Conservation (phyloP, 2,113 vertebrate genomes). For the Zootoca vivipara region DNA sequence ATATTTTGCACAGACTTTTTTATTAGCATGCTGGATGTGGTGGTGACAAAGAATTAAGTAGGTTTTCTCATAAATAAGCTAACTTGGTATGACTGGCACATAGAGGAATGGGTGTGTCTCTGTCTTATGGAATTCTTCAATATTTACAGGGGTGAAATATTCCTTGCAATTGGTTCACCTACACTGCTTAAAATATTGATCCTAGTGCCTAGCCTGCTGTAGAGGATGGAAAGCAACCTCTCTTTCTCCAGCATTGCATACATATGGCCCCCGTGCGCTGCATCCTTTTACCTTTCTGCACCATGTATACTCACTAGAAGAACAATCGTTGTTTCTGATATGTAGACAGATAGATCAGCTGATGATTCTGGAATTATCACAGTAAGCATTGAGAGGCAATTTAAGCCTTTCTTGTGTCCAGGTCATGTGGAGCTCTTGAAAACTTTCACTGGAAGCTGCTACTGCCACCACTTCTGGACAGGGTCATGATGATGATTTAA, state of each 20-base stretch:
- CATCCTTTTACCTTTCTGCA: neutral
- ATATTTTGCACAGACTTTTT: constrained; percentile 23
- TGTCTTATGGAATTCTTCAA: neutral
- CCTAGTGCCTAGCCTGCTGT: neutral
- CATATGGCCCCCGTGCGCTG: neutral
- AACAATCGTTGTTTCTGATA: neutral
- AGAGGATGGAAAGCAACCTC: neutral
- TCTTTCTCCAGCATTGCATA: neutral
- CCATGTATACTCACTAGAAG: neutral
- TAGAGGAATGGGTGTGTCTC: neutral
- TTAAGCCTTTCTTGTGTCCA: neutral
- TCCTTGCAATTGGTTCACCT: neutral
- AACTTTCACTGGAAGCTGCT: no score
- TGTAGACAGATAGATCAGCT: neutral
- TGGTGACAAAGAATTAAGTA: constrained; percentile 21
- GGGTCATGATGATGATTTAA: no score
- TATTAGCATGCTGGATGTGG: constrained; percentile 4
- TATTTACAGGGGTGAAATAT: neutral
- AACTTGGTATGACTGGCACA: neutral
- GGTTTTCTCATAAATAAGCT: constrained; percentile 24
- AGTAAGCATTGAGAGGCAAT: neutral
- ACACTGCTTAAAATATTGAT: neutral
- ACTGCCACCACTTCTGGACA: no score
- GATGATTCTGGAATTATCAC: neutral
- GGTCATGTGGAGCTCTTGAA: no score